Evolutionary conservation across 2,113 vertebrate species (phyloP).

Genomic region (Phaetusa simplex): DNA sequence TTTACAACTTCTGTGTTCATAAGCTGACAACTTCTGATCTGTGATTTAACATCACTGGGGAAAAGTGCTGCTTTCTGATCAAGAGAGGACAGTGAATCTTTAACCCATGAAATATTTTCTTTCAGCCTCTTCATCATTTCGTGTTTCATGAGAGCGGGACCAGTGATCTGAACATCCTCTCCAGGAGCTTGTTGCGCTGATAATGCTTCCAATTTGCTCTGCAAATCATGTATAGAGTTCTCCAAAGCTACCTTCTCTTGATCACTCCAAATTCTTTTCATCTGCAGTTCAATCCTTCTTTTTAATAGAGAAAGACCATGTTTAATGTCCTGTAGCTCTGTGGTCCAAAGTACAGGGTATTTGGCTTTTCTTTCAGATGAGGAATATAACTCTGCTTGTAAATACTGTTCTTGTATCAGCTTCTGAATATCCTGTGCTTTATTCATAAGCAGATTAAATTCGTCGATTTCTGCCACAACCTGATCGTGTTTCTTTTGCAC

Average conservation of each 20-base stretch:
- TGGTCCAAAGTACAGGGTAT: constrained; percentile 64
- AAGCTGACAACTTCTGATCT: constrained; percentile 82
- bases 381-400: constrained; percentile 18
- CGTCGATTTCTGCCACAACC: constrained; percentile 53
- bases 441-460: constrained; percentile 69
- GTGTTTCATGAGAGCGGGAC: constrained; percentile 66
- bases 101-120: constrained; percentile 82
- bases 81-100: constrained; percentile 71
- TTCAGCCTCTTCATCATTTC: constrained; percentile 75
- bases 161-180: constrained; percentile 22
- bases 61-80: constrained; percentile 77
- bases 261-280: constrained; percentile 76
- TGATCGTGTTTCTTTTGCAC: constrained; percentile 74
- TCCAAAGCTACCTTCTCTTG: constrained; percentile 76
- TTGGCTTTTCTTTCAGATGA: constrained; percentile 56
- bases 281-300: constrained; percentile 71
- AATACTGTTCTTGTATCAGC: constrained; percentile 69
- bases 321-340: constrained; percentile 76
- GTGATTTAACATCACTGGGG: constrained; percentile 80
- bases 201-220: constrained; percentile 69
- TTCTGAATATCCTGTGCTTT: constrained; percentile 69
- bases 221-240: constrained; percentile 70
- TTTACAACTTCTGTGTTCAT: constrained; percentile 73
- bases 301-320: constrained; percentile 73
- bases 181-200: constrained; percentile 51